These are phyloP conservation scores for Oryzias dopingdopingensis DNA, from an alignment of 2,797 vertebrate species.

Conservation along the genomic window DNA sequence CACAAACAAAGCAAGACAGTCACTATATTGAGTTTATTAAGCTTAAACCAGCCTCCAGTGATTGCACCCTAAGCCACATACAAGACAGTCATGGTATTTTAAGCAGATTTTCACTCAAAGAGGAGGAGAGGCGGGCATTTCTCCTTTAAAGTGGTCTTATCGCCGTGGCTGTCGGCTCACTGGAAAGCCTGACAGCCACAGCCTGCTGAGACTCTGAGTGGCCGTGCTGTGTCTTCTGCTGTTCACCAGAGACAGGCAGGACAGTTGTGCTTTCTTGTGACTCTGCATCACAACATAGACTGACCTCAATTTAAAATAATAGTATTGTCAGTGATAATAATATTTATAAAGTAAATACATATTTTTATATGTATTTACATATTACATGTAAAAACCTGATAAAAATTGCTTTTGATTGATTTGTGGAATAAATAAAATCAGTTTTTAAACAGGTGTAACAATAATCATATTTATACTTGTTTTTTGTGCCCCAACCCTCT, in stretches of 20 bases:
- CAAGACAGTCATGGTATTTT: slow-evolving; percentile 67
- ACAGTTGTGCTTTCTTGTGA: slow-evolving; percentile 62
- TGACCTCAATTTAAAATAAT: slow-evolving; percentile 51
- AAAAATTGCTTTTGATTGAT: too few species aligned
- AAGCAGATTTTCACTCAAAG: slow-evolving; percentile 71
- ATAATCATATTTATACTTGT: too few species aligned
- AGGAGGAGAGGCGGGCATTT: slow-evolving; percentile 60
- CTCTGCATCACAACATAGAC: slow-evolving; percentile 62
- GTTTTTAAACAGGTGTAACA: too few species aligned
- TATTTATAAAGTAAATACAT: neutral
- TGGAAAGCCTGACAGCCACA: slow-evolving; percentile 55
- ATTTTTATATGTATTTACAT: neutral
- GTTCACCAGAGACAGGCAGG: slow-evolving; percentile 66
- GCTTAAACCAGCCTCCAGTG: slow-evolving; percentile 56
- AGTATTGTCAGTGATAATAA: too few species aligned
- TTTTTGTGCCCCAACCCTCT: too few species aligned
- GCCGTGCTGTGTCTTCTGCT: slow-evolving; percentile 51
- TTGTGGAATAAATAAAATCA: too few species aligned
- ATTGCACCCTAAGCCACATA: slow-evolving; percentile 65
- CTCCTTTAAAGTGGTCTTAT: slow-evolving; percentile 64
- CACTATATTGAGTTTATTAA: slow-evolving; percentile 66
- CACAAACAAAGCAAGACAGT: slow-evolving; percentile 48
- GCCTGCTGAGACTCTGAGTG: slow-evolving; percentile 55
- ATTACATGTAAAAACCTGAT: too few species aligned
- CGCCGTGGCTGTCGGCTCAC: slow-evolving; percentile 45